phyloP scores from a whole-genome alignment of 1,140 invertebrate species.

The Laodelphax striatellus region DNA sequence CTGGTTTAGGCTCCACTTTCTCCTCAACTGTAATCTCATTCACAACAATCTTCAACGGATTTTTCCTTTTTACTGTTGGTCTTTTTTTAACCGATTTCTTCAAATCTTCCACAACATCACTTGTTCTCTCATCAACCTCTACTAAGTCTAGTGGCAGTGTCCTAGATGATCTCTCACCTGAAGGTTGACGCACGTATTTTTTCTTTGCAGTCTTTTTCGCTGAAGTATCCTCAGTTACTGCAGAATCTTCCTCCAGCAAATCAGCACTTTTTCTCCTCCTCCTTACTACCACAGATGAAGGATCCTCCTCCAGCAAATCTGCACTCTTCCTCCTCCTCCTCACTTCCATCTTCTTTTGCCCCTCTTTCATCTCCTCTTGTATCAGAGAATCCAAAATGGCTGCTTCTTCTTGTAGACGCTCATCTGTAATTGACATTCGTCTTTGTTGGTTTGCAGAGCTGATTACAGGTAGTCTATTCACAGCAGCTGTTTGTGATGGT shows the following conservation, averaged over 20 bases:
- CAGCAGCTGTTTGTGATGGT: neutral
- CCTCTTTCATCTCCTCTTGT: conserved; percentile 16
- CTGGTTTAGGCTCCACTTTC: too few relatives aligned
- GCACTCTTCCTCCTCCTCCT: neutral
- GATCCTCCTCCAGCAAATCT: too few relatives aligned
- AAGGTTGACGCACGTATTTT: conserved; percentile 9
- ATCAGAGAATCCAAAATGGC: neutral
- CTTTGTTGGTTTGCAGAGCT: neutral
- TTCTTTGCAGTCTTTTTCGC: conserved; percentile 12
- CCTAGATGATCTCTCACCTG: neutral
- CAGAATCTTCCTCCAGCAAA: too few relatives aligned
- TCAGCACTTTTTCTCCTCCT: too few relatives aligned
- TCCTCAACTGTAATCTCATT: too few relatives aligned
- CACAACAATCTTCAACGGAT: too few relatives aligned
- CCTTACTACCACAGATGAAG: conserved; percentile 20
- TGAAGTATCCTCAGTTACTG: conserved; percentile 3
- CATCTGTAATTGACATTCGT: neutral
- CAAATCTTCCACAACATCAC: too few relatives aligned
- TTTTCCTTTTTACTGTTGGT: too few relatives aligned
- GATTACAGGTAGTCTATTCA: neutral
- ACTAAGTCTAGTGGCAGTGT: neutral
- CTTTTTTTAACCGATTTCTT: too few relatives aligned
- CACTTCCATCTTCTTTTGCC: conserved; percentile 23
- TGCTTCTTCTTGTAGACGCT: neutral
- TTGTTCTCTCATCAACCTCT: neutral